phyloP scores from a whole-genome alignment of 2,797 vertebrate genomes.

The Tadarida brasiliensis region DNA sequence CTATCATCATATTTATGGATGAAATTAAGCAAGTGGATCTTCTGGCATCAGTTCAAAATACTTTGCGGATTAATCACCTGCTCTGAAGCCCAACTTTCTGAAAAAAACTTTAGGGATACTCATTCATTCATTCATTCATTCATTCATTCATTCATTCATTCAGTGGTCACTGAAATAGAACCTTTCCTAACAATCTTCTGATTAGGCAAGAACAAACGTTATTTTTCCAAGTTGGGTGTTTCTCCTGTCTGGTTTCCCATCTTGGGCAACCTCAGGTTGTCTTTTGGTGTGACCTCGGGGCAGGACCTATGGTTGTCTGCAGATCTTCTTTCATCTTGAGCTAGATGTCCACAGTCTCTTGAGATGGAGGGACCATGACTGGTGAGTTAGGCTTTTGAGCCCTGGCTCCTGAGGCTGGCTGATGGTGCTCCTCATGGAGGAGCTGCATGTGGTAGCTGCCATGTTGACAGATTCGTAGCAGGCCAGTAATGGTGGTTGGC shows the following conservation, averaged over 20 bases:
- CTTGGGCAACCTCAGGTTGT: background rate
- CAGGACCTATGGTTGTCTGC: background rate
- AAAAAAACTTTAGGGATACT: background rate
- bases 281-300: background rate
- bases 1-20: background rate
- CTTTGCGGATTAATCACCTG: background rate
- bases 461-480: background rate
- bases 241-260: background rate
- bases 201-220: background rate
- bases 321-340: background rate
- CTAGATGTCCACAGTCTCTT: background rate
- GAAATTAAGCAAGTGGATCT: slow-evolving; percentile 20
- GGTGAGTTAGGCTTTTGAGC: background rate
- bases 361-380: background rate
- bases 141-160: background rate
- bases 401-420: background rate
- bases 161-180: background rate
- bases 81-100: background rate
- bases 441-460: rapidly evolving
- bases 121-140: background rate
- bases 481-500: background rate
- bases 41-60: background rate
- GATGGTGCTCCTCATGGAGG: background rate
- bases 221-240: background rate
- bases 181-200: background rate